Evolutionary conservation across 1,140 invertebrate species (phyloP).

Genomic region (Carposina sasakii): DNA sequence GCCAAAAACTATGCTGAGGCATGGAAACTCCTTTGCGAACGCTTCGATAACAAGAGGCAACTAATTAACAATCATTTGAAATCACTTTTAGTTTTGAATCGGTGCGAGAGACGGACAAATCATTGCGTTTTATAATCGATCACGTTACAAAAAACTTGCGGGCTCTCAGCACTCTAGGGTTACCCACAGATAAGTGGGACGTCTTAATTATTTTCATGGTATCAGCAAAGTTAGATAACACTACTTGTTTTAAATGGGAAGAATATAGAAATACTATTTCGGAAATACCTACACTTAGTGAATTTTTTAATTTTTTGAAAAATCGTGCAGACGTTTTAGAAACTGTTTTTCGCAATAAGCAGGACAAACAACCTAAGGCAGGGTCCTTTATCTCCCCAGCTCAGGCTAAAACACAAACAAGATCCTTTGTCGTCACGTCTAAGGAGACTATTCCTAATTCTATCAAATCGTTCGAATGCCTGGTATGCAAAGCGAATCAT

Average conservation of each 20-base stretch:
- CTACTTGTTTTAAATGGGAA: background rate
- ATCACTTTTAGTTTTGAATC: background rate
- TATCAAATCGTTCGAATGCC: constrained; percentile 2
- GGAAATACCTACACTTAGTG: background rate
- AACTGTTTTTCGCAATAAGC: background rate
- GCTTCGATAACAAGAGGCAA: constrained; percentile 36
- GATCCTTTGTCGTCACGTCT: background rate
- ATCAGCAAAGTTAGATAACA: background rate
- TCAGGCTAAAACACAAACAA: background rate
- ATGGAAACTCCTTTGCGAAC: constrained; percentile 33
- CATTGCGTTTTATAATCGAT: constrained; percentile 1
- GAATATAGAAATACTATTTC: background rate
- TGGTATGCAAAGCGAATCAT: background rate
- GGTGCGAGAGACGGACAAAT: background rate
- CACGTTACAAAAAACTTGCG: background rate
- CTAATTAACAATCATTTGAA: constrained; percentile 18
- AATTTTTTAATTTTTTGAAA: background rate
- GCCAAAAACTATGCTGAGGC: constrained; percentile 38
- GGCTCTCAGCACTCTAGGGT: background rate
- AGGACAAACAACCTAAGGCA: background rate
- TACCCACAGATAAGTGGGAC: background rate
- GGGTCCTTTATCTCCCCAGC: no score
- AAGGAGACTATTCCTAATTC: background rate
- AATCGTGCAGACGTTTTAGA: background rate
- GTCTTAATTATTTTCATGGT: background rate